phyloP scores from a whole-genome alignment of 2,888 invertebrate genomes.

The Sesamia inferens region DNA sequence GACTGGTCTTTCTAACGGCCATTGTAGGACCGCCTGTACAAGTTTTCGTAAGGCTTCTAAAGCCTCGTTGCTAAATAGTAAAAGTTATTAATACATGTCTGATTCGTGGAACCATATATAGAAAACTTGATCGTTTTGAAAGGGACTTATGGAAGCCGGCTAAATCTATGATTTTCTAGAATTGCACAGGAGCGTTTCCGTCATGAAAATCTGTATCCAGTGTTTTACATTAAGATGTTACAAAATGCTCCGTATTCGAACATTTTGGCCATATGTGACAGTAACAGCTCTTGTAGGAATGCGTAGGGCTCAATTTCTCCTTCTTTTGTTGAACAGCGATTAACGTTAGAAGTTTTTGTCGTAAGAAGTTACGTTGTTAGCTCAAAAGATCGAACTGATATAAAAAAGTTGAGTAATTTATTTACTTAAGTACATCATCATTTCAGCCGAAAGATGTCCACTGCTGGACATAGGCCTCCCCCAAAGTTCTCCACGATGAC shows the following conservation, averaged over 20 bases:
- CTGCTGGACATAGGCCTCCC: too few relatives aligned
- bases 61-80: conserved; percentile 1
- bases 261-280: neutral
- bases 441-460: too few relatives aligned
- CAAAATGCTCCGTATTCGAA: neutral
- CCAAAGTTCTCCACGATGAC: too few relatives aligned
- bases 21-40: conserved; percentile 13
- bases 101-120: neutral
- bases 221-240: neutral
- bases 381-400: neutral
- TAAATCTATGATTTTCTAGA: neutral
- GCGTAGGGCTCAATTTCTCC: neutral
- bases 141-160: too few relatives aligned
- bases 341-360: too few relatives aligned
- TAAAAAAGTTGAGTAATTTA: neutral
- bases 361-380: neutral
- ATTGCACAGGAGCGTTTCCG: neutral
- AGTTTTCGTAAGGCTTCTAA: conserved; percentile 12
- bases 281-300: neutral
- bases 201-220: neutral
- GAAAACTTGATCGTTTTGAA: neutral
- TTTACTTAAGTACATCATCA: too few relatives aligned
- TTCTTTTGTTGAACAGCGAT: neutral
- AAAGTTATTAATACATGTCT: conserved; percentile 6
- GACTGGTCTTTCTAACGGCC: neutral